A percentile compares a stretch with the other conserved stretches of the same genome.
phyloP scores from a whole-genome alignment of 2,888 invertebrate genomes.

The Limnephilus rhombicus region DNA sequence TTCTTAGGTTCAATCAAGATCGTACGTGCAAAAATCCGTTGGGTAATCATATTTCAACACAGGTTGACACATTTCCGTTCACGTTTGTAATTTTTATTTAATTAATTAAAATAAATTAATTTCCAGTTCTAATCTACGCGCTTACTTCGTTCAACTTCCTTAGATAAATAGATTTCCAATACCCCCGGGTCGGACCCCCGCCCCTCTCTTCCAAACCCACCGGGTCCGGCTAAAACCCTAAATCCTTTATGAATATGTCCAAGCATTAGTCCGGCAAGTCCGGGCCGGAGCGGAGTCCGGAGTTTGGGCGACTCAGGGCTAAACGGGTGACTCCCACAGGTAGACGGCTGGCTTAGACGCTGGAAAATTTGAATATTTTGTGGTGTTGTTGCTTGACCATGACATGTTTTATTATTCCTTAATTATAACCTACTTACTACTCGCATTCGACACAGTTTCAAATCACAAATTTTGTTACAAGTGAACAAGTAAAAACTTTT shows the following conservation, averaged over 20 bases:
- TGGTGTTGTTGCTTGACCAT: background rate
- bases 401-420: background rate
- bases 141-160: conserved; percentile 15
- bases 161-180: conserved; percentile 66
- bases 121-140: background rate
- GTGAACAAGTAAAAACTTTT: background rate
- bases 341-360: conserved; percentile 15
- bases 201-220: conserved; percentile 28
- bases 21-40: no score
- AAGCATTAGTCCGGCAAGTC: conserved; percentile 54
- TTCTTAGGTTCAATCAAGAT: no score
- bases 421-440: background rate
- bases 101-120: conserved; percentile 23
- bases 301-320: conserved; percentile 12
- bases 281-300: background rate
- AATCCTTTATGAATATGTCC: conserved; percentile 65
- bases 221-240: conserved; percentile 60
- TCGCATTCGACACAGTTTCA: background rate
- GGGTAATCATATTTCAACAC: no score
- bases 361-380: background rate
- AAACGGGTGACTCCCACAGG: conserved; percentile 21
- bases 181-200: conserved; percentile 40
- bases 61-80: no score
- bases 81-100: background rate
- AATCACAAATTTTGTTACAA: background rate